These are phyloP conservation scores for Diorhabda carinulata DNA, from an alignment of 1,140 invertebrate species.

Conservation along the genomic window DNA sequence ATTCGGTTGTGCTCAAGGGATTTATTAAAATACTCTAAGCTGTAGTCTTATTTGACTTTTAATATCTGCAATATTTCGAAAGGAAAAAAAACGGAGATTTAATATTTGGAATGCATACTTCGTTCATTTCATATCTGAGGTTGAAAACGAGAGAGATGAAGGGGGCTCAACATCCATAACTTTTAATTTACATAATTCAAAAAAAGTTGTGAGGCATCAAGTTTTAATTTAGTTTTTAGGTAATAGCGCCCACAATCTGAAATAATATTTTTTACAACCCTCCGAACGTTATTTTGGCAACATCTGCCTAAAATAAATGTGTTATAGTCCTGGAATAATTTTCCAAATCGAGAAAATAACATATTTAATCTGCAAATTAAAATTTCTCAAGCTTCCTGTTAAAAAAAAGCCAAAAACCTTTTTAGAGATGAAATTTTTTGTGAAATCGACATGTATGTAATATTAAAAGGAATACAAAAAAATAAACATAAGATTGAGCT, in stretches of 20 bases:
- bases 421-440: background rate
- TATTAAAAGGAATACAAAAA: background rate
- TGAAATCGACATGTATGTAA: background rate
- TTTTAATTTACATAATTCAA: constrained; percentile 20
- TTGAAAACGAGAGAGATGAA: constrained; percentile 8
- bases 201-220: constrained; percentile 10
- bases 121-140: background rate
- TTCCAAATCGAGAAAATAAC: background rate
- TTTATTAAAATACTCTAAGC: constrained; percentile 13
- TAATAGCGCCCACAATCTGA: constrained; percentile 11
- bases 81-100: constrained; percentile 5
- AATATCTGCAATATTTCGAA: constrained; percentile 9
- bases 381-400: background rate
- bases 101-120: constrained; percentile 13
- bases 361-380: background rate
- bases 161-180: constrained; percentile 17
- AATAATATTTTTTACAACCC: constrained; percentile 15
- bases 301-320: constrained; percentile 6
- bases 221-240: constrained; percentile 20
- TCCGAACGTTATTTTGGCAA: constrained; percentile 13
- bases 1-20: background rate
- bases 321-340: background rate
- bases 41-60: constrained; percentile 14
- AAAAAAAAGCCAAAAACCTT: background rate
- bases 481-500: too few species aligned